A percentile compares a stretch with the other conserved stretches of the same genome.
phyloP scores from a whole-genome alignment of 2,797 vertebrate species.

The Hydrolagus colliei region DNA sequence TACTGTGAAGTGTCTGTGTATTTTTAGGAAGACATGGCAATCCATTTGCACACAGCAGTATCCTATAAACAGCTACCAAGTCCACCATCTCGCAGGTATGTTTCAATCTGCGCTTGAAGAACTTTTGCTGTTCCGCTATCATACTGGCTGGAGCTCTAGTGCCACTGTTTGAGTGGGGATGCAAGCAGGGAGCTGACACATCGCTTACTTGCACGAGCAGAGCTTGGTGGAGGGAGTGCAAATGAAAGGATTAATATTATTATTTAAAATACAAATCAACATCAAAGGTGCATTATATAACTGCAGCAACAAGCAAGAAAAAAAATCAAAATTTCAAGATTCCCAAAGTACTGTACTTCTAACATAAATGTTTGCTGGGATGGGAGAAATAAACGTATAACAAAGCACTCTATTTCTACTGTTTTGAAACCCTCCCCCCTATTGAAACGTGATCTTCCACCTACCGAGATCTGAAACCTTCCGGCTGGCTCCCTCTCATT shows the following conservation, averaged over 20 bases:
- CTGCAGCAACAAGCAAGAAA: background rate
- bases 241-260: background rate
- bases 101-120: background rate
- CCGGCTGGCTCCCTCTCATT: background rate
- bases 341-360: background rate
- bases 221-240: background rate
- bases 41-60: too few species aligned
- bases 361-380: too few species aligned
- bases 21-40: too few species aligned
- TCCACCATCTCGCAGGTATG: background rate
- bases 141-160: background rate
- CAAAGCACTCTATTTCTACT: background rate
- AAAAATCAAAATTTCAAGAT: background rate
- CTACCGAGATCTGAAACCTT: background rate
- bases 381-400: too few species aligned
- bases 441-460: background rate
- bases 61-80: too few species aligned
- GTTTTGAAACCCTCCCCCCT: background rate
- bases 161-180: background rate
- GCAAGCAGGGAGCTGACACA: background rate
- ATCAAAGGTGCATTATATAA: too few species aligned
- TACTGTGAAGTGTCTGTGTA: too few species aligned
- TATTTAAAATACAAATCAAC: too few species aligned
- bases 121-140: background rate
- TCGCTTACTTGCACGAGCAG: background rate